Evolutionary conservation across 2,797 vertebrate genomes (phyloP).

Genomic region (Siniperca scherzeri): DNA sequence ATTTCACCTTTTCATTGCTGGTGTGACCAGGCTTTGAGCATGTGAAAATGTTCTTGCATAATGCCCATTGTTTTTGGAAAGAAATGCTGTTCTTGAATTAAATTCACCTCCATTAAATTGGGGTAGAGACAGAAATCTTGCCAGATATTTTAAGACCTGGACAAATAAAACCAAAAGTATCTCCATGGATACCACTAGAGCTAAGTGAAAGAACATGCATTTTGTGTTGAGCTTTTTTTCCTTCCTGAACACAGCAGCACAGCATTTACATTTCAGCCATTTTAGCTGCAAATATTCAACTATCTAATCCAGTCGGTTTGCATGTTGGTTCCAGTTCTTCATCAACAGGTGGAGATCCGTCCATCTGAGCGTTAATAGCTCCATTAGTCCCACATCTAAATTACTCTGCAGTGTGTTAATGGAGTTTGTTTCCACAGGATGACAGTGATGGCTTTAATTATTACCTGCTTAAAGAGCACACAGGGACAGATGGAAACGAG

Average conservation of each 20-base stretch:
- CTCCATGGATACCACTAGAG: too few species aligned
- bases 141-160: too few species aligned
- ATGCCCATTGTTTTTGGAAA: too few species aligned
- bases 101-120: too few species aligned
- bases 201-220: too few species aligned
- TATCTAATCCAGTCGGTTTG: background rate
- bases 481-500: background rate
- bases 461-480: constrained; percentile 17
- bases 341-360: constrained; percentile 19
- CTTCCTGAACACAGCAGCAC: background rate
- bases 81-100: too few species aligned
- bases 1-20: too few species aligned
- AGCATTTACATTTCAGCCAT: background rate
- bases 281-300: background rate
- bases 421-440: constrained; percentile 20
- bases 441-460: constrained; percentile 25
- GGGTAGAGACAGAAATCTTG: too few species aligned
- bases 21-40: too few species aligned
- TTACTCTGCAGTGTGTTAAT: constrained; percentile 13
- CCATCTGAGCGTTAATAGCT: background rate
- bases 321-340: background rate
- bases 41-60: too few species aligned
- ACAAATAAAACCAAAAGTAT: too few species aligned
- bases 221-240: too few species aligned
- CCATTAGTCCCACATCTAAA: constrained; percentile 8